These are phyloP conservation scores for Podabrus alpinus DNA, from an alignment of 2,888 invertebrate genomes.

Conservation along the genomic window DNA sequence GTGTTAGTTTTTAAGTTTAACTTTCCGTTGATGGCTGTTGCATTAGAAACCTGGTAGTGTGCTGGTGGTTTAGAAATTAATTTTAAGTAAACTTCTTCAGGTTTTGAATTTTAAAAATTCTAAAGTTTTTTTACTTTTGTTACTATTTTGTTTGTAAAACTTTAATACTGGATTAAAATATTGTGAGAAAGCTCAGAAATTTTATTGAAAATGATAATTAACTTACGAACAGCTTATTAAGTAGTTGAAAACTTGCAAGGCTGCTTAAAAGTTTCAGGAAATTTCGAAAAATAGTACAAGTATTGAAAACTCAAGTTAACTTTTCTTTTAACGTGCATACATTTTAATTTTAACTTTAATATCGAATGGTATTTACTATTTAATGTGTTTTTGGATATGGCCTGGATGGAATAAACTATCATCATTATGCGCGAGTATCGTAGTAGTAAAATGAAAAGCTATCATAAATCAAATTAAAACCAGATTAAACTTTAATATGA, in stretches of 20 bases:
- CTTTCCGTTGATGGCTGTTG: background rate
- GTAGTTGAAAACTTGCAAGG: background rate
- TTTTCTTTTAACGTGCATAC: background rate
- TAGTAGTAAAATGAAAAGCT: background rate
- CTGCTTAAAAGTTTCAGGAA: background rate
- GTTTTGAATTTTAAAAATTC: background rate
- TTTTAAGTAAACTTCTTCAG: background rate
- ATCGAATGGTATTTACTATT: background rate
- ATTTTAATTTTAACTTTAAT: background rate
- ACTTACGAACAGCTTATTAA: background rate
- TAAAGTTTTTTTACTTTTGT: background rate
- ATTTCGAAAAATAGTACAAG: background rate
- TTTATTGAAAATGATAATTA: background rate
- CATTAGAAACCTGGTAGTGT: background rate
- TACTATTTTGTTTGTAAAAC: background rate
- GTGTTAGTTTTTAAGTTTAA: constrained; percentile 4
- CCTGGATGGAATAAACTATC: background rate
- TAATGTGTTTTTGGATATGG: background rate
- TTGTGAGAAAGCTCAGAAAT: background rate
- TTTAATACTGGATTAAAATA: background rate
- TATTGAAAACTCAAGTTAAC: background rate
- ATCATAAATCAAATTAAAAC: background rate
- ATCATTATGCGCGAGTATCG: background rate
- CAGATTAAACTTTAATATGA: background rate
- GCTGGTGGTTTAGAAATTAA: background rate